Conservation (phyloP, 2,113 vertebrate genomes). For the Arizona elegans region DNA sequence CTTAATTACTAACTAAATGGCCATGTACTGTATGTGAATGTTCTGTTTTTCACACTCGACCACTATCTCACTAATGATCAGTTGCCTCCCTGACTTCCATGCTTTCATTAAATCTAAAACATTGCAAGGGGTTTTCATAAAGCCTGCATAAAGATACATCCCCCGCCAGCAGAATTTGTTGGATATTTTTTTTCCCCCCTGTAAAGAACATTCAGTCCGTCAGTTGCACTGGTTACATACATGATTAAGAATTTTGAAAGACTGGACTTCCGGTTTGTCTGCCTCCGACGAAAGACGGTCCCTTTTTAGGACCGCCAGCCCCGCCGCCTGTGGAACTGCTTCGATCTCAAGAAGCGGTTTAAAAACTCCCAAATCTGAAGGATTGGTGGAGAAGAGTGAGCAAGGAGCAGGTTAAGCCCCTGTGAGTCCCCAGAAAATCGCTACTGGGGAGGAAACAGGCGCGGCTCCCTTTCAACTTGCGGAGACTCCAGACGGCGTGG, state of each 20-base stretch:
- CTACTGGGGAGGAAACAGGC: too few relatives aligned
- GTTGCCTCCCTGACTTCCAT: neutral
- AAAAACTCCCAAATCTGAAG: too few relatives aligned
- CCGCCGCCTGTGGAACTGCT: too few relatives aligned
- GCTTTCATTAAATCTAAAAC: neutral
- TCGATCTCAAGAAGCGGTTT: too few relatives aligned
- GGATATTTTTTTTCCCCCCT: neutral
- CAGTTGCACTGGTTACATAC: neutral
- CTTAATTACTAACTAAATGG: neutral
- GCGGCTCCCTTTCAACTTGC: too few relatives aligned
- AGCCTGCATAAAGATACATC: neutral
- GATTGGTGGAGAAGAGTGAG: too few relatives aligned
- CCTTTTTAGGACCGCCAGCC: too few relatives aligned
- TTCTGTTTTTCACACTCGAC: neutral
- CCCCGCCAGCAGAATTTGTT: neutral
- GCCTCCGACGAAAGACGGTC: too few relatives aligned
- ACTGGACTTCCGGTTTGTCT: too few relatives aligned
- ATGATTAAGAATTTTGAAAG: neutral
- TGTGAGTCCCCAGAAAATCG: too few relatives aligned
- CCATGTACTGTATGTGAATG: neutral
- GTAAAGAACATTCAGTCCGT: neutral
- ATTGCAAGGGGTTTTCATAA: neutral
- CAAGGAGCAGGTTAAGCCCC: too few relatives aligned
- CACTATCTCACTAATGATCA: neutral
- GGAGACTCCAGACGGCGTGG: too few relatives aligned